These are phyloP conservation scores for Criorhina ranunculi DNA, from an alignment of 2,888 invertebrate genomes.

Conservation along the genomic window DNA sequence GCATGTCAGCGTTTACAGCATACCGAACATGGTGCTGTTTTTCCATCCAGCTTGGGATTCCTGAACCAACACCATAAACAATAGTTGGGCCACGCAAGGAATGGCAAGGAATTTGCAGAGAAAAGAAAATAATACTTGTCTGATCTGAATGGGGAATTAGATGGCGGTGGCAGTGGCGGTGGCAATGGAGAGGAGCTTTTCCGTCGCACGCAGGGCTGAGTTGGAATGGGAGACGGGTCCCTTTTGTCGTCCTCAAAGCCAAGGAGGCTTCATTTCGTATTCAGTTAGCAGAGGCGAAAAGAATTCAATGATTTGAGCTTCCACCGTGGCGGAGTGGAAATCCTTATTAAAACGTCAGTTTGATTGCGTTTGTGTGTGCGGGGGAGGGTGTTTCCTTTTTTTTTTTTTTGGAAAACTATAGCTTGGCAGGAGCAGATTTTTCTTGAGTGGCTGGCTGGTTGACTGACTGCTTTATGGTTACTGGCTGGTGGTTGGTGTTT, in stretches of 20 bases:
- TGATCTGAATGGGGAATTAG: conserved; percentile 74
- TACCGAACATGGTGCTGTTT: conserved; percentile 65
- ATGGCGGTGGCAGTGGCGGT: conserved; percentile 34
- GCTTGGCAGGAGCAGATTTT: conserved; percentile 25
- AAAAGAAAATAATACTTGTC: conserved; percentile 75
- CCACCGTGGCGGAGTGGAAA: conserved; percentile 53
- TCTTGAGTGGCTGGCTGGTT: conserved; percentile 45
- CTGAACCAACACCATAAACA: conserved; percentile 74
- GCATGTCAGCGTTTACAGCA: conserved; percentile 73
- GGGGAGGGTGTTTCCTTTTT: conserved; percentile 25
- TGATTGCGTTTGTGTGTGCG: conserved; percentile 45
- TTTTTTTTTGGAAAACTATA: conserved; percentile 5
- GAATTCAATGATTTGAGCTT: conserved; percentile 75
- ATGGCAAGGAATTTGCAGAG: conserved; percentile 66
- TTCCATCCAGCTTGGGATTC: conserved; percentile 48
- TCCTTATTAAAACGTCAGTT: conserved; percentile 74
- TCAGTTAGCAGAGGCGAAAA: conserved; percentile 67
- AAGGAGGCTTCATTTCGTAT: conserved; percentile 74
- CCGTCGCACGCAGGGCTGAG: conserved; percentile 38
- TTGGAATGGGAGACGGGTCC: conserved; percentile 5
- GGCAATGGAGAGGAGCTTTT: conserved; percentile 13
- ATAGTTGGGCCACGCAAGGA: conserved; percentile 69
- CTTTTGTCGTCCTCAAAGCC: conserved; percentile 24
- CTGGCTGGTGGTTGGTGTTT: conserved; percentile 27
- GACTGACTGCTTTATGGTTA: not conserved